Evolutionary conservation across 2,888 invertebrate genomes (phyloP), one percentile per base, ranked within the genome.

Genomic region (Microplitis manilae): DNA sequence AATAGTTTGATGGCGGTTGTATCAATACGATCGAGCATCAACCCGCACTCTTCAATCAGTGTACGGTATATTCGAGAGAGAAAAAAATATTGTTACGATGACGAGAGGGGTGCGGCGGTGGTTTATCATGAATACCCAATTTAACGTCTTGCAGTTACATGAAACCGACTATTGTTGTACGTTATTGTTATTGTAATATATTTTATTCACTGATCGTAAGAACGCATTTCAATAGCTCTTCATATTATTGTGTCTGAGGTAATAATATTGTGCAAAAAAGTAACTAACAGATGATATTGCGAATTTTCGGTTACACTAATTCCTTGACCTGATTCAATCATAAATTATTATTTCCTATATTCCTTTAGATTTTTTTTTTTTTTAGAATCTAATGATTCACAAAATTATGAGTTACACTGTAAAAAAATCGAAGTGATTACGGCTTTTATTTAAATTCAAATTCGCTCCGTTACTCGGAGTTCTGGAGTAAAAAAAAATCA

Each of bases 301-400:
- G 50, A 13, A 13, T 50, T 50, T 50, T 50, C 13, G 5, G 50
- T 50, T 50, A 50, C 50, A 64, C n/a, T 2, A 20, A 67, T 38
- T 38, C 67, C 67, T 20, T 67, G 67, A 38, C 67, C 67, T 39
- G n/a, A 38, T 67, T 67, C 7, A 67, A 67, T 67, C 67, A 13
- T 67, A 30, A 30, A 30, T 67, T 64, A 13, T 5, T 30, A n/a
- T n/a, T 13, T 50, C 13, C 13, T 1, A 7, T 30, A 13, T n/a
- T 65, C 17, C 1, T 13, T 20, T 65, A 30, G 0, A 38, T 1
- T 67, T 39, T 67, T 67, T 67, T 20, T 65, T 2, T 15, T 20
- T 30, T 30, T 30, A 30, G 30, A 30, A 30, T 30, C 30, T 30
- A 30, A 30, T 30, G 30, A 30, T 30, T 30, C 30, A 30, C 4